A percentile compares a stretch with the other conserved stretches of the same genome.
Evolutionary conservation across 1,140 invertebrate genomes (phyloP).

Genomic region (Calycopis cecrops): DNA sequence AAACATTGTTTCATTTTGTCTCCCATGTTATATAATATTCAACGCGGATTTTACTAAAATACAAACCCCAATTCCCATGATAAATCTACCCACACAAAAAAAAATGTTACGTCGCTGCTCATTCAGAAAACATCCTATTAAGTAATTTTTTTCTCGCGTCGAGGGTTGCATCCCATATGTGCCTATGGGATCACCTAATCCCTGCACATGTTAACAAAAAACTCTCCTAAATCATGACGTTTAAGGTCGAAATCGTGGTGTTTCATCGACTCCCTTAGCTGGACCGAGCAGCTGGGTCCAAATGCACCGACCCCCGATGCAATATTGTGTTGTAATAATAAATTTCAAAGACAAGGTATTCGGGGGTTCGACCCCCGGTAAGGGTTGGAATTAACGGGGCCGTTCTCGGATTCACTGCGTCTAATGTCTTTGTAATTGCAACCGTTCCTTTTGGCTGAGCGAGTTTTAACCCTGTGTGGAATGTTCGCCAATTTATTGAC

Average conservation of each 20-base stretch:
- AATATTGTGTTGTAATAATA: slow-evolving; percentile 65
- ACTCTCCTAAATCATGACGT: slow-evolving; percentile 16
- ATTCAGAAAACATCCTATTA: slow-evolving; percentile 70
- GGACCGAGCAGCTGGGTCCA: slow-evolving; percentile 49
- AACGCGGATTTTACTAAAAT: slow-evolving; percentile 26
- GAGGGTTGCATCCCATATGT: slow-evolving; percentile 64
- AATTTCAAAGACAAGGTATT: slow-evolving; percentile 62
- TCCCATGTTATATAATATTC: slow-evolving; percentile 11
- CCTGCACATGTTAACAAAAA: slow-evolving; percentile 17
- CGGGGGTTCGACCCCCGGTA: slow-evolving; percentile 20
- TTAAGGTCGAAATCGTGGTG: slow-evolving; percentile 25
- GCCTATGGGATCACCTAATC: slow-evolving; percentile 47
- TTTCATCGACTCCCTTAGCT: slow-evolving; percentile 23
- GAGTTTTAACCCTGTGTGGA: too few species aligned
- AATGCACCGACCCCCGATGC: slow-evolving; percentile 52
- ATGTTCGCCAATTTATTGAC: too few species aligned
- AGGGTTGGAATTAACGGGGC: slow-evolving; percentile 36
- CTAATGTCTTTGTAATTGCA: slow-evolving; percentile 40
- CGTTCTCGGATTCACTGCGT: slow-evolving; percentile 28
- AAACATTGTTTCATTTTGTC: neutral
- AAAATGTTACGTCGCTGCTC: slow-evolving; percentile 40
- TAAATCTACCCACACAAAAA: slow-evolving; percentile 16
- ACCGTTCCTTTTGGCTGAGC: slow-evolving; percentile 26
- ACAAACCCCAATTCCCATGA: slow-evolving; percentile 26
- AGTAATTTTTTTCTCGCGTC: slow-evolving; percentile 68